Conservation (phyloP, 2,797 vertebrate genomes). For the Astyanax mexicanus region DNA sequence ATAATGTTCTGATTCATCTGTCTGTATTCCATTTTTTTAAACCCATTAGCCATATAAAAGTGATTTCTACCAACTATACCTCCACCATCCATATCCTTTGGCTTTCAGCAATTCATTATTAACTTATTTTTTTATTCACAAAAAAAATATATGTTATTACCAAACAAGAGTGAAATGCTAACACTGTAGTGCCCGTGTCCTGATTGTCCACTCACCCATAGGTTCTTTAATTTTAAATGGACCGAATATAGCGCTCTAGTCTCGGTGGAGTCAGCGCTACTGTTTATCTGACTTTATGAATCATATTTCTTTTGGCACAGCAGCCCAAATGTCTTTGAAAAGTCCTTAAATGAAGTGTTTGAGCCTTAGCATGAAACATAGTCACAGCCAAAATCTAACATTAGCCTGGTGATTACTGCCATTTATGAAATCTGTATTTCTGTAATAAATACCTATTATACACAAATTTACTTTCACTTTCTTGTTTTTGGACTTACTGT, state of each 20-base stretch:
- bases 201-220: not conserved
- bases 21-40: too few relatives aligned
- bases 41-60: too few relatives aligned
- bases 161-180: not conserved
- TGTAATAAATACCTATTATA: not conserved
- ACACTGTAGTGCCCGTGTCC: not conserved
- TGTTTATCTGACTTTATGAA: constrained; percentile 12
- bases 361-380: not conserved
- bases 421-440: not conserved
- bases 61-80: too few relatives aligned
- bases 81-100: too few relatives aligned
- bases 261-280: constrained; percentile 7
- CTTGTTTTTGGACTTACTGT: too few relatives aligned
- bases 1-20: too few relatives aligned
- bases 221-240: not conserved
- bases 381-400: not conserved
- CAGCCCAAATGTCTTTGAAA: not conserved
- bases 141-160: not conserved
- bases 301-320: constrained; percentile 19
- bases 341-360: constrained; percentile 10
- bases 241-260: not conserved
- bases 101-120: constrained; percentile 1
- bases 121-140: not conserved
- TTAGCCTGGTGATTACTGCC: not conserved
- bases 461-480: too few relatives aligned